Evolutionary conservation across 1,140 invertebrate genomes (phyloP).

Genomic region (Drosophila navojoa): DNA sequence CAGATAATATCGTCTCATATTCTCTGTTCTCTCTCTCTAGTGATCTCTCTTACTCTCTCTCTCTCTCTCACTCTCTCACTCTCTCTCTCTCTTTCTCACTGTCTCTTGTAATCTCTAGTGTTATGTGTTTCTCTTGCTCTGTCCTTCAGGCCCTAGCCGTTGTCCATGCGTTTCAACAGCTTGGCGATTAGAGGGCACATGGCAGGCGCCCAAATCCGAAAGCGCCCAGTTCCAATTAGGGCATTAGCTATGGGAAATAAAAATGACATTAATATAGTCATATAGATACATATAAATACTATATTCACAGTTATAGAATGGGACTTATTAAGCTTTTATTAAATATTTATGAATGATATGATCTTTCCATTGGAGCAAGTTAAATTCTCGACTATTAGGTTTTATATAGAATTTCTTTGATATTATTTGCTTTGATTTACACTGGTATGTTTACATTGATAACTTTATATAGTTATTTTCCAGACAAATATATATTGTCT

Average conservation of each 20-base stretch:
- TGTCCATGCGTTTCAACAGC: constrained; percentile 71
- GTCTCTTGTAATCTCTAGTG: background rate
- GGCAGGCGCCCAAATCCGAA: constrained; percentile 33
- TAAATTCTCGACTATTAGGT: too few relatives aligned
- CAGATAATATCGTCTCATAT: constrained; percentile 30
- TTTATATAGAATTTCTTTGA: too few relatives aligned
- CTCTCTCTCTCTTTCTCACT: constrained; percentile 5
- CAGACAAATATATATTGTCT: background rate
- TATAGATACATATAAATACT: too few relatives aligned
- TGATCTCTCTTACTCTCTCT: background rate
- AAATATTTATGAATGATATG: too few relatives aligned
- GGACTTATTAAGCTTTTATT: too few relatives aligned
- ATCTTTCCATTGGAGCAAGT: too few relatives aligned
- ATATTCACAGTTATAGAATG: too few relatives aligned
- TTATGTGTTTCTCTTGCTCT: background rate
- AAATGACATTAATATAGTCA: background rate
- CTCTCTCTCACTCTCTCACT: background rate
- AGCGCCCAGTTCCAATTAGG: background rate
- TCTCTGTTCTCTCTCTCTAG: background rate
- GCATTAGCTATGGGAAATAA: constrained; percentile 4
- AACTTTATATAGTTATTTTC: background rate
- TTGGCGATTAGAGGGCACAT: constrained; percentile 55
- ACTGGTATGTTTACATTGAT: too few relatives aligned
- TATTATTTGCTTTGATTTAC: too few relatives aligned
- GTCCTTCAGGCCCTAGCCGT: constrained; percentile 55